A percentile compares a stretch with the other conserved stretches of the same genome.
Evolutionary conservation across 1,140 invertebrate species (phyloP).

Genomic region (Pogonognathellus flavescens): DNA sequence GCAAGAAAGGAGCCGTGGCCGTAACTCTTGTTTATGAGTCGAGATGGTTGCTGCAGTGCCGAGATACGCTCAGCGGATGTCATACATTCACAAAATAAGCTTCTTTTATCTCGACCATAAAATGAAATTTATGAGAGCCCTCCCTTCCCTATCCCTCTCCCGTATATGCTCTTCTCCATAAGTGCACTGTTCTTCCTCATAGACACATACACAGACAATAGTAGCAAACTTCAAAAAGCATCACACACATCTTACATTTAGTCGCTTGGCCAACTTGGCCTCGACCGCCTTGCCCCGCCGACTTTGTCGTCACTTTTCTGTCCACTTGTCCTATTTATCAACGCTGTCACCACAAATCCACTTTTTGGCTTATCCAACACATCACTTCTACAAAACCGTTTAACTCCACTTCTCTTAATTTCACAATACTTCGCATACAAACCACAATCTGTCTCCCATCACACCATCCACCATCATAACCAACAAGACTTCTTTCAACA

Average conservation of each 20-base stretch:
- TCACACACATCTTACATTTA: too few relatives aligned
- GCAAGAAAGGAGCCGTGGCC: conserved; percentile 8
- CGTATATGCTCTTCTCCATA: not conserved
- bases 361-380: too few relatives aligned
- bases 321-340: too few relatives aligned
- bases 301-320: not conserved
- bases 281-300: not conserved
- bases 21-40: conserved; percentile 44
- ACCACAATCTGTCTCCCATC: too few relatives aligned
- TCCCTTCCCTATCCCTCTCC: not conserved
- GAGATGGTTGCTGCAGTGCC: conserved; percentile 25
- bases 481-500: too few relatives aligned
- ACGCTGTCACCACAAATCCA: too few relatives aligned
- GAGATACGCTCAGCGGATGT: conserved; percentile 38
- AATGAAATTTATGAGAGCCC: conserved; percentile 22
- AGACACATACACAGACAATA: not conserved
- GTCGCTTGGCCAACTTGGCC: not conserved
- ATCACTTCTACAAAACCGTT: too few relatives aligned
- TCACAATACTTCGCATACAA: too few relatives aligned
- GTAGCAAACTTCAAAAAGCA: not conserved
- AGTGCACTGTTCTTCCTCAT: not conserved
- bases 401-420: too few relatives aligned
- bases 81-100: conserved; percentile 47
- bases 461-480: too few relatives aligned
- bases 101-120: conserved; percentile 46